A percentile compares a stretch with the other conserved stretches of the same genome.
Evolutionary conservation across 1,140 invertebrate species (phyloP).

Genomic region (Grapholita molesta): DNA sequence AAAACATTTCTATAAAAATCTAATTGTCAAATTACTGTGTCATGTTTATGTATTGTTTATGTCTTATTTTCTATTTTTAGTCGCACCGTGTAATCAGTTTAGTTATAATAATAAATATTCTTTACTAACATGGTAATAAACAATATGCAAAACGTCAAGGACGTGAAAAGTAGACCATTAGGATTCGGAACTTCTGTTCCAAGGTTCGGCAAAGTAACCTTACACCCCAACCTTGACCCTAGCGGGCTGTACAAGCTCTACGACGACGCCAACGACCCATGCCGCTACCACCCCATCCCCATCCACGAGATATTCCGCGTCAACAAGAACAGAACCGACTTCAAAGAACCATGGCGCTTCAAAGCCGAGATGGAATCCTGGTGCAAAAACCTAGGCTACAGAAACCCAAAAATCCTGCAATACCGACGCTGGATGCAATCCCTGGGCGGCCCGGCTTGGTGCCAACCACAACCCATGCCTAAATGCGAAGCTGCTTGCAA

Average conservation of each 20-base stretch:
- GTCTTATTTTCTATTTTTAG: not conserved
- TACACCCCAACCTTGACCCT: conserved; percentile 58
- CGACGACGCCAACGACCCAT: conserved; percentile 52
- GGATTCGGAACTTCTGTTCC: conserved; percentile 41
- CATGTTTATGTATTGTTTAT: too few relatives aligned
- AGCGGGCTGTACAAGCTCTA: conserved; percentile 48
- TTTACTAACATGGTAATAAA: not conserved
- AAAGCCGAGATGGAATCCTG: conserved; percentile 65
- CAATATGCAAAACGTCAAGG: not conserved
- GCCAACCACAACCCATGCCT: conserved; percentile 27
- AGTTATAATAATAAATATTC: not conserved
- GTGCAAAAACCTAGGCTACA: conserved; percentile 64
- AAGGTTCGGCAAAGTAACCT: conserved; percentile 53
- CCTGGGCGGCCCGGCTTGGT: conserved; percentile 63
- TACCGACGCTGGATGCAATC: conserved; percentile 42
- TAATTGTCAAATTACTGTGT: not conserved
- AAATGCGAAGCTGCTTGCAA: conserved; percentile 49
- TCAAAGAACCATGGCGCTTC: conserved; percentile 58
- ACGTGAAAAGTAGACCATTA: not conserved
- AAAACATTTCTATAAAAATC: not conserved
- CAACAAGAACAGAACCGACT: conserved; percentile 35
- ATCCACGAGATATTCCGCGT: conserved; percentile 43
- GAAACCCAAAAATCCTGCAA: conserved; percentile 57
- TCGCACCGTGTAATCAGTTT: too few relatives aligned
- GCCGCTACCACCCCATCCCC: conserved; percentile 49